A percentile compares a stretch with the other conserved stretches of the same genome.
Conservation (phyloP, 2,113 vertebrate species). For the Chaetodon trifascialis region DNA sequence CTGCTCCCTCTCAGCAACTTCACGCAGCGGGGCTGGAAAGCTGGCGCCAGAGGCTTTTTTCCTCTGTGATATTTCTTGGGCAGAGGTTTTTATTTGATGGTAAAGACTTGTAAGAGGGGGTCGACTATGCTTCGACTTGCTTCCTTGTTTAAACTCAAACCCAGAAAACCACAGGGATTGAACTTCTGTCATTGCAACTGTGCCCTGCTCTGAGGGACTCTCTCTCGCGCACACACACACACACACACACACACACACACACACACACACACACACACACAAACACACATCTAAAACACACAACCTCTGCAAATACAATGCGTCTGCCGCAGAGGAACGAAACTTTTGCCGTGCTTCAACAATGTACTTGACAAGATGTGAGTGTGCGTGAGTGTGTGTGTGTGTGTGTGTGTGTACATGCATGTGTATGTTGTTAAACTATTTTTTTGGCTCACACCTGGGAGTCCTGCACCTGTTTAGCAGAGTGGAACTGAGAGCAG, state of each 20-base stretch:
- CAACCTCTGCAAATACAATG: conserved; percentile 27
- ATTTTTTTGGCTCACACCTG: conserved; percentile 27
- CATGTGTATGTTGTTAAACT: conserved; percentile 44
- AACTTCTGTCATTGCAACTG: conserved; percentile 64
- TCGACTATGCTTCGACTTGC: conserved; percentile 35
- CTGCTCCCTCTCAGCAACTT: conserved; percentile 31
- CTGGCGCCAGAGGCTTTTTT: conserved; percentile 44
- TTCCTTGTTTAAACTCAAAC: conserved; percentile 68
- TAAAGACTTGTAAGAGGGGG: conserved; percentile 58
- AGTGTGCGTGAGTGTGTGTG: conserved; percentile 18
- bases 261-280: conserved; percentile 28
- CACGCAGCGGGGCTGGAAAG: conserved; percentile 29
- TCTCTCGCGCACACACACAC: conserved; percentile 15
- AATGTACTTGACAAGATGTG: conserved; percentile 47
- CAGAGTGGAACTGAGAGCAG: conserved; percentile 74
- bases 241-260: conserved; percentile 22
- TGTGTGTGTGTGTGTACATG: conserved; percentile 33
- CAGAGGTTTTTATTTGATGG: conserved; percentile 67
- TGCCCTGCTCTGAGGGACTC: conserved; percentile 55
- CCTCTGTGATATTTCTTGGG: conserved; percentile 48
- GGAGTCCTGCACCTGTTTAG: conserved; percentile 48
- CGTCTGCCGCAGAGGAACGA: conserved; percentile 43
- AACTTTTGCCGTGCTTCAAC: conserved; percentile 46
- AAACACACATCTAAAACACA: conserved; percentile 30
- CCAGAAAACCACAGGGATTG: conserved; percentile 66